Evolutionary conservation across 2,797 vertebrate genomes (phyloP), one percentile per base, ranked within the genome.

Genomic region (Serranus cabrilla): DNA sequence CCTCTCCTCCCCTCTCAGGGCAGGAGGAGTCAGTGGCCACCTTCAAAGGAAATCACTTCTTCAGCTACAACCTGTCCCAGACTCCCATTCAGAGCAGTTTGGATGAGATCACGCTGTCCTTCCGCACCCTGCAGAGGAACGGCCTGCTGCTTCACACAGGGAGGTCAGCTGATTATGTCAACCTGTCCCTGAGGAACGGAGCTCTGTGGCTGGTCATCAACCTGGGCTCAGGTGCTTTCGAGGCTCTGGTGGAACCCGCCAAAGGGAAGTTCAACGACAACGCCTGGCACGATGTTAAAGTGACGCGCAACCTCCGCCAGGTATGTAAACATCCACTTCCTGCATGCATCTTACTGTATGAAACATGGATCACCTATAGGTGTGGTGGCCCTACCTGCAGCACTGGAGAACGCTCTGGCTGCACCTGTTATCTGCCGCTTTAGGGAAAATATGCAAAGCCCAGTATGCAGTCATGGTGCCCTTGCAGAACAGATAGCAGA

Each of bases 131-230:
- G 83, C 98, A 98, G 91, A 96, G 97, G 81, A 97, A 98, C 0
- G 97, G 97, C 74, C 95, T 99, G 55, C 96, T 99, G 92, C 96
- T 99, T 25, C 98, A 99, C 95, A 99, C 97, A 0, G 97, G 98
- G 64, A 97, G 95, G 77, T 97, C 97, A 0, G 97, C 97, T 0
- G 98, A 99, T 91, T 98, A 98, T 45, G 96, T 98, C 90, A 98
- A 98, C 94, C 95, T 99, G 72, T 98, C 97, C 1, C 95, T 99
- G 83, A 97, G 97, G 91, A 95, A 96, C 0, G 98, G 98, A 0
- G 97, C 97, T 0, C 96, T 99, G 62, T 98, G 97, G 95, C 94
- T 98, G 70, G 97, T 99, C 92, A 97, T 99, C 94, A 99, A 99
- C 93, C 92, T 99, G 76, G 98, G 98, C 86, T 98, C 98, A 0